Evolutionary conservation across 2,888 invertebrate species (phyloP).

Genomic region (Lapara coniferarum): DNA sequence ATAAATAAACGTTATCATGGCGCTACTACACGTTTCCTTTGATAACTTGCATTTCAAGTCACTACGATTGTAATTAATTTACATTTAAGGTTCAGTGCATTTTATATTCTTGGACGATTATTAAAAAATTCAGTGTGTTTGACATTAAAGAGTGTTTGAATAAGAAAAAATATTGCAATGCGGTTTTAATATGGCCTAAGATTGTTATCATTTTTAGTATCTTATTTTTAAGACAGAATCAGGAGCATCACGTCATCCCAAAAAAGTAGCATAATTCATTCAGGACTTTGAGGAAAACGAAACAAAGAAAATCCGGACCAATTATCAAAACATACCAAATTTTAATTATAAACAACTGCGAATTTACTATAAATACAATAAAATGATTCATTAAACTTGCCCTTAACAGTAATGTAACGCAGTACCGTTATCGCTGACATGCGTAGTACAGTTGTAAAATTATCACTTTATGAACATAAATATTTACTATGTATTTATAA

Average conservation of each 20-base stretch:
- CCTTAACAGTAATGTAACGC: constrained; percentile 44
- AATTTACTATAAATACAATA: background rate
- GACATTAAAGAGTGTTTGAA: too few relatives aligned
- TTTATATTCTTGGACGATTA: background rate
- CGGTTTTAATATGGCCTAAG: too few relatives aligned
- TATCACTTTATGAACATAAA: constrained; percentile 46
- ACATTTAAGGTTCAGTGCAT: constrained; percentile 11
- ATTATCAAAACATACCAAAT: too few relatives aligned
- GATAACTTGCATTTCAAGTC: constrained; percentile 12
- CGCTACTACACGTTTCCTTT: constrained; percentile 14
- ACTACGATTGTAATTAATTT: background rate
- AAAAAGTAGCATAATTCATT: too few relatives aligned
- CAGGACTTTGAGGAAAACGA: too few relatives aligned
- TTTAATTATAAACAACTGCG: background rate
- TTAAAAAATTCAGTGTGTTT: too few relatives aligned
- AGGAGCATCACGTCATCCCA: too few relatives aligned
- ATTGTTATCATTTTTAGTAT: too few relatives aligned
- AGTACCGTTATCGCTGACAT: constrained; percentile 55
- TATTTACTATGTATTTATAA: constrained; percentile 17
- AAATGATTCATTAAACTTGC: constrained; percentile 22
- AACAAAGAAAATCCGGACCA: too few relatives aligned
- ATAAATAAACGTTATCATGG: background rate
- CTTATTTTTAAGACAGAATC: too few relatives aligned
- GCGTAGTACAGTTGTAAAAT: constrained; percentile 61
- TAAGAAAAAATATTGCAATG: too few relatives aligned